A percentile compares a stretch with the other conserved stretches of the same genome.
These are phyloP conservation scores for Bucco capensis DNA, from an alignment of 2,113 vertebrate species.

Conservation along the genomic window DNA sequence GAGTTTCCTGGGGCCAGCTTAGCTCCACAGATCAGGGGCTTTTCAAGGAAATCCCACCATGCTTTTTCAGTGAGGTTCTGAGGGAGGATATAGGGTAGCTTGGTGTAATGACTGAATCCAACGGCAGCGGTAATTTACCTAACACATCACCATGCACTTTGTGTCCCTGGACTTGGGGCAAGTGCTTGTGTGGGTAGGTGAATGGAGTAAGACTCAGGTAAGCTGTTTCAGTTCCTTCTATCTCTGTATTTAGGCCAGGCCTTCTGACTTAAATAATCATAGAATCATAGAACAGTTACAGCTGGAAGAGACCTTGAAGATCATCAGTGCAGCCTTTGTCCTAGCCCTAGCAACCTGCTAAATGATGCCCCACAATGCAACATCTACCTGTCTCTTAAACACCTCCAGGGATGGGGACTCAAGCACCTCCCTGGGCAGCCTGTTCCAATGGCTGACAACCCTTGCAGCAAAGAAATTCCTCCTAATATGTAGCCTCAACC, in stretches of 20 bases:
- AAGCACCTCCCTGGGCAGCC: no score
- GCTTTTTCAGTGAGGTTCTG: background rate
- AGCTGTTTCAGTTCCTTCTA: background rate
- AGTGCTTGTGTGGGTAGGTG: background rate
- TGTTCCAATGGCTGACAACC: no score
- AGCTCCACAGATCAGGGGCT: background rate
- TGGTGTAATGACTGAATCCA: background rate
- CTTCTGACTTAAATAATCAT: background rate
- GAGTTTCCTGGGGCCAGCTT: background rate
- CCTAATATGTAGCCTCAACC: no score
- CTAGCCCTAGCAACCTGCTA: no score
- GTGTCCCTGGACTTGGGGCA: background rate
- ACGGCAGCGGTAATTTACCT: background rate
- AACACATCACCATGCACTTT: background rate
- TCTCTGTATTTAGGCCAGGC: background rate
- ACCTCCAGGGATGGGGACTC: no score
- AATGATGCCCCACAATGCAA: no score
- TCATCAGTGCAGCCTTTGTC: no score
- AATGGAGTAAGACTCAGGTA: background rate
- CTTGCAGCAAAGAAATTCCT: no score
- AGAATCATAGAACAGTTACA: no score
- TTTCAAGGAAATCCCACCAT: background rate
- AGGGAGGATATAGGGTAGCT: background rate
- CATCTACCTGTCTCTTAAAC: no score
- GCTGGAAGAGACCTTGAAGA: no score